These are phyloP conservation scores for Drepanosiphum platanoidis DNA, from an alignment of 2,888 invertebrate genomes.

Conservation along the genomic window DNA sequence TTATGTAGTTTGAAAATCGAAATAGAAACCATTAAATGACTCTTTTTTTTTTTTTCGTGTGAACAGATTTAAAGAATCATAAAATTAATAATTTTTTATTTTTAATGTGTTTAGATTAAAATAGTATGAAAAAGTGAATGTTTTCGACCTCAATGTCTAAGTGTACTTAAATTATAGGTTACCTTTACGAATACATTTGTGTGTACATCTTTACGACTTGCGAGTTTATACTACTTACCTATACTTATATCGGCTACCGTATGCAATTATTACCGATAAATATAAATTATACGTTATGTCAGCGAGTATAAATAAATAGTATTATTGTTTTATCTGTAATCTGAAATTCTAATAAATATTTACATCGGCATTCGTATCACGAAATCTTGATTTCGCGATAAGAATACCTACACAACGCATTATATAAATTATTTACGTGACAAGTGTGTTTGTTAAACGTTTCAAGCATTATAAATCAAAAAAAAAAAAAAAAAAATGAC, in stretches of 20 bases:
- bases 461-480: not conserved
- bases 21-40: not conserved
- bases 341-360: not conserved
- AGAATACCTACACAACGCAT: not conserved
- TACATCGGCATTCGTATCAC: not conserved
- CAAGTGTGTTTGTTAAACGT: not conserved
- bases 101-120: not conserved
- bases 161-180: conserved; percentile 5
- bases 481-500: not conserved
- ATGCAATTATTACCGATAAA: not conserved
- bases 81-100: not conserved
- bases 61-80: not conserved
- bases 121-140: conserved; percentile 1
- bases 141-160: conserved; percentile 6
- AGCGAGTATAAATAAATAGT: not conserved
- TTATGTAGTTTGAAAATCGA: not conserved
- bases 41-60: not conserved
- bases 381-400: not conserved
- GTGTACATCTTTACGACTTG: not conserved
- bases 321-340: not conserved
- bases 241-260: not conserved
- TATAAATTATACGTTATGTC: not conserved
- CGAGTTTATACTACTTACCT: not conserved
- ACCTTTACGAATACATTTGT: conserved; percentile 1
- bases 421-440: not conserved